Conservation (phyloP, 1,140 invertebrate species). For the Pogonus chalceus region DNA sequence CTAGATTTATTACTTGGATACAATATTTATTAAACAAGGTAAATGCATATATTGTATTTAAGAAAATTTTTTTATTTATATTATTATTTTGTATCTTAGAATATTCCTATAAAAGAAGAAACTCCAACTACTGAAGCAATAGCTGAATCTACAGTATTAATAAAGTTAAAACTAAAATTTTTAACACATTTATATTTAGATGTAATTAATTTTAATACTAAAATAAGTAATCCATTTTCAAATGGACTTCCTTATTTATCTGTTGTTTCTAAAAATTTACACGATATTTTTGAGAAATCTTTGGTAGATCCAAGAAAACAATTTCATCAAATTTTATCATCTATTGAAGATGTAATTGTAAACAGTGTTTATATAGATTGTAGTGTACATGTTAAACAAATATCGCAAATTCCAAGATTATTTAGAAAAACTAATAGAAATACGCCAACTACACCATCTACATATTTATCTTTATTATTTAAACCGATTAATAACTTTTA, state of each 20-base stretch:
- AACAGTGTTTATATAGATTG: conserved; percentile 45
- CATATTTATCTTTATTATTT: conserved; percentile 60
- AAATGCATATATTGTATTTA: conserved; percentile 11
- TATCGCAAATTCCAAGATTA: conserved; percentile 80
- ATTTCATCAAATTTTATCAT: conserved; percentile 34
- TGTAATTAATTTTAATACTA: background rate
- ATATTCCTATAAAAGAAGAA: conserved; percentile 24
- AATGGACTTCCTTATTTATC: conserved; percentile 23
- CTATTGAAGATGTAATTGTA: conserved; percentile 45
- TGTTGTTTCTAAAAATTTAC: conserved; percentile 29
- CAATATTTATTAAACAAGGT: conserved; percentile 35
- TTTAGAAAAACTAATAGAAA: conserved; percentile 86
- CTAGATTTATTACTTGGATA: conserved; percentile 65
- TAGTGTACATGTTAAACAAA: conserved; percentile 51
- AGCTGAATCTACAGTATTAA: conserved; percentile 1
- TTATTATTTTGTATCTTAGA: conserved; percentile 16
- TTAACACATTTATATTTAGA: background rate
- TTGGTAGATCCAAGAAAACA: conserved; percentile 38
- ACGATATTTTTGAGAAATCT: conserved; percentile 38
- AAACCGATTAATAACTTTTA: conserved; percentile 49
- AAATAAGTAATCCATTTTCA: conserved; percentile 18
- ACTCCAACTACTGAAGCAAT: conserved; percentile 21
- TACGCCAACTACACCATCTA: conserved; percentile 60
- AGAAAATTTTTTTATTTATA: background rate
- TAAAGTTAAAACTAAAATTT: background rate